Conservation (phyloP, 2,113 vertebrate species). For the Gymnarchus niloticus region DNA sequence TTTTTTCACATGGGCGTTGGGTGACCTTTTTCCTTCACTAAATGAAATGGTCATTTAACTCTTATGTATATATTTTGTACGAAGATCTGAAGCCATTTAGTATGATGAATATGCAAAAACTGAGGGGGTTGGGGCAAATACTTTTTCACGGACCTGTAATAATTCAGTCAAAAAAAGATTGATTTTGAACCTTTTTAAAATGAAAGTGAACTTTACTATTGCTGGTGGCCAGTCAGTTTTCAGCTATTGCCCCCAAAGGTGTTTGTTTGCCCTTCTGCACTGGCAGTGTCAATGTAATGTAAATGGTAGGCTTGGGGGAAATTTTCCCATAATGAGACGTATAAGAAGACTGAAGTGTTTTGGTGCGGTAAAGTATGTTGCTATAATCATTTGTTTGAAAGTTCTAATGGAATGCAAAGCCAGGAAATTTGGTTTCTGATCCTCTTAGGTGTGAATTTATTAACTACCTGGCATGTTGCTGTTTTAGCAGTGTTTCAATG, state of each 20-base stretch:
- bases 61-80: no score
- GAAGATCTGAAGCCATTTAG: no score
- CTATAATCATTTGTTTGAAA: background rate
- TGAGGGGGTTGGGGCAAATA: no score
- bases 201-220: background rate
- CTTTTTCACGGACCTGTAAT: no score
- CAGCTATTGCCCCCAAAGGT: background rate
- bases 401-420: slow-evolving; percentile 1
- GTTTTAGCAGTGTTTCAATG: background rate
- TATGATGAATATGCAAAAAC: no score
- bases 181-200: background rate
- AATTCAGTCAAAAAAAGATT: background rate
- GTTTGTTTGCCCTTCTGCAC: background rate
- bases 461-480: background rate
- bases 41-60: no score
- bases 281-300: slow-evolving; percentile 30
- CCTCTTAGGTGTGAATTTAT: background rate
- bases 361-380: slow-evolving; percentile 14
- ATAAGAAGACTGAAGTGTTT: slow-evolving; percentile 12
- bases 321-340: slow-evolving; percentile 23
- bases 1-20: no score
- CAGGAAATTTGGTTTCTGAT: slow-evolving; percentile 20
- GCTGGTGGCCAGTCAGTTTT: background rate
- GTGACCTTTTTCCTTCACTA: no score
- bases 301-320: slow-evolving; percentile 17